Percentiles rank a stretch among this genome's conserved stretches.
Evolutionary conservation across 23 tunicate genomes (phyloP).

Genomic region (Botrylloides violaceus): DNA sequence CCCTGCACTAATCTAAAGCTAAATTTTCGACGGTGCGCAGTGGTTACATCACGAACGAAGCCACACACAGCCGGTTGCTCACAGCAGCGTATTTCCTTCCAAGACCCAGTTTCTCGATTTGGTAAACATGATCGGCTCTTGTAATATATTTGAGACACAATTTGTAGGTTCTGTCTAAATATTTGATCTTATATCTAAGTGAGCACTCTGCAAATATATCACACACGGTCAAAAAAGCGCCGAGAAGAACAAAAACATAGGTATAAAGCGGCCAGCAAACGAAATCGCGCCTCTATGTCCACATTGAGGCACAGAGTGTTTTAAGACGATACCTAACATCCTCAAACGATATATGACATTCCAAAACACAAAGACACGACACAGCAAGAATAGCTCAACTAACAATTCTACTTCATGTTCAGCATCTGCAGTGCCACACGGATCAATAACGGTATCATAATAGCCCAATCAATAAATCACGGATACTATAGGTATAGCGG

Average conservation of each 20-base stretch:
- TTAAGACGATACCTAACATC: too few relatives aligned
- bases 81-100: not conserved
- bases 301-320: not conserved
- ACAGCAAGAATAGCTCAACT: too few relatives aligned
- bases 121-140: not conserved
- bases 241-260: not conserved
- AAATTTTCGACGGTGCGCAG: not conserved
- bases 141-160: slow-evolving; percentile 1
- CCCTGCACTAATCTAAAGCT: not conserved
- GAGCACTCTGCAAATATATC: not conserved
- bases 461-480: too few relatives aligned
- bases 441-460: too few relatives aligned
- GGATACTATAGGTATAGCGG: too few relatives aligned
- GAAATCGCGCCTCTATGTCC: not conserved
- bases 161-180: not conserved
- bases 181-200: not conserved
- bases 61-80: not conserved
- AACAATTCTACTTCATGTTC: too few relatives aligned
- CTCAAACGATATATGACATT: too few relatives aligned
- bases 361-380: too few relatives aligned
- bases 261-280: not conserved
- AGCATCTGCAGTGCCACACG: too few relatives aligned
- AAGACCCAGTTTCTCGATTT: not conserved
- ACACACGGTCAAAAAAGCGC: not conserved
- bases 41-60: not conserved